Conservation (phyloP, 2,888 invertebrate genomes). For the Amblyjoppa proteus region DNA sequence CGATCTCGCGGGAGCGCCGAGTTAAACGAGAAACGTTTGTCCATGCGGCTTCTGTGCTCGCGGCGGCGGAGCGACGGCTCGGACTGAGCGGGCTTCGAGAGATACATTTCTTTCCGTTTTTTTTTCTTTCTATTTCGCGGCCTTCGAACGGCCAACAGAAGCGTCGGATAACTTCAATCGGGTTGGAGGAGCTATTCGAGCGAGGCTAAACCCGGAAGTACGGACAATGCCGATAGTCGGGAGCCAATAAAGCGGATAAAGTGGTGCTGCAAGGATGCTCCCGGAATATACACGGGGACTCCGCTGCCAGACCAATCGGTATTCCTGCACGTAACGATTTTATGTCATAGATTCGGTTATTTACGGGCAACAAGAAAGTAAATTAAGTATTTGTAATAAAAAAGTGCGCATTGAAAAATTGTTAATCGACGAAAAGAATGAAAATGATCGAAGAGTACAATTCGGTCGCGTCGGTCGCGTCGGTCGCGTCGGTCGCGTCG, state of each 20-base stretch:
- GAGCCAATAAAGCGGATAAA: constrained; percentile 43
- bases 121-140: not conserved
- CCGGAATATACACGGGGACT: not conserved
- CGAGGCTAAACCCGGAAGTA: constrained; percentile 45
- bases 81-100: not conserved
- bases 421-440: too few species aligned
- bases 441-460: too few species aligned
- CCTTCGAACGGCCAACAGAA: not conserved
- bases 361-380: too few species aligned
- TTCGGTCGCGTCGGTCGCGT: too few species aligned
- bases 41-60: constrained; percentile 22
- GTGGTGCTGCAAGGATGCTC: not conserved
- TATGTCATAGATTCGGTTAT: too few species aligned
- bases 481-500: too few species aligned
- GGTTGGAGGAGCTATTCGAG: constrained; percentile 4
- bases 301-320: not conserved
- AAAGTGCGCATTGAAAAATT: too few species aligned
- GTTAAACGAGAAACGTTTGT: constrained; percentile 33
- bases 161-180: constrained; percentile 20
- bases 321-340: not conserved
- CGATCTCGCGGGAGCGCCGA: not conserved
- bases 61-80: not conserved
- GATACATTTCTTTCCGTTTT: not conserved
- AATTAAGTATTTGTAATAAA: too few species aligned
- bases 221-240: constrained; percentile 43